These are phyloP conservation scores for Erithacus rubecula DNA, from an alignment of 2,797 vertebrate genomes.

Conservation along the genomic window DNA sequence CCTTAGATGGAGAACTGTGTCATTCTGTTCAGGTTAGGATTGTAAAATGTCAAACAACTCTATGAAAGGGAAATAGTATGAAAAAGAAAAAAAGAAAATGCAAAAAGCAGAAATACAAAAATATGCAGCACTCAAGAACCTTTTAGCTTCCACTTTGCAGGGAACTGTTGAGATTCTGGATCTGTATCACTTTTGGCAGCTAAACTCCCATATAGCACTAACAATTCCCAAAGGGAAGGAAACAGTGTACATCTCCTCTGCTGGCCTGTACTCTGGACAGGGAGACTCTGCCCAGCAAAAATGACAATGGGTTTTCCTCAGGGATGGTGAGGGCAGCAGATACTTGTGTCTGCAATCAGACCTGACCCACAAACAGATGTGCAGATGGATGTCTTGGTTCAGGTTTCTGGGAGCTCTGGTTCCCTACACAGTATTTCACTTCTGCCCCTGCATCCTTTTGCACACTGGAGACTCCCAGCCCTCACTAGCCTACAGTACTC, in stretches of 20 bases:
- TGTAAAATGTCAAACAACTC: neutral
- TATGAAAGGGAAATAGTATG: neutral
- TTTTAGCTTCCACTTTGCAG: neutral
- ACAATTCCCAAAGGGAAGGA: neutral
- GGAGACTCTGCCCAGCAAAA: neutral
- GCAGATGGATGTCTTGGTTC: fast-evolving
- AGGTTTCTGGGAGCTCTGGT: neutral
- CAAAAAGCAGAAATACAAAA: neutral
- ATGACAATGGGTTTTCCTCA: neutral
- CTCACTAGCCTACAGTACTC: neutral
- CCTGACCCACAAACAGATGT: neutral
- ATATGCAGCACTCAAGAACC: neutral
- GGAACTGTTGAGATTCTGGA: neutral
- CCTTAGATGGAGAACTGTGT: neutral
- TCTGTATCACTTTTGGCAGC: neutral
- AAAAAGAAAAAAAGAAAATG: neutral
- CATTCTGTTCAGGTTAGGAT: neutral
- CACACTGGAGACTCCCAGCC: neutral
- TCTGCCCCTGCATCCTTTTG: neutral
- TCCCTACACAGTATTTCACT: neutral
- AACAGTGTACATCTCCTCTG: neutral
- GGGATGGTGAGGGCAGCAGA: fast-evolving
- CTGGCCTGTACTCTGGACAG: neutral
- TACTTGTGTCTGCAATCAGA: neutral
- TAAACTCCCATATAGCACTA: neutral